Base-by-base conservation (phyloP, 2,797 vertebrate genomes). In the Pygocentrus nattereri region DNA sequence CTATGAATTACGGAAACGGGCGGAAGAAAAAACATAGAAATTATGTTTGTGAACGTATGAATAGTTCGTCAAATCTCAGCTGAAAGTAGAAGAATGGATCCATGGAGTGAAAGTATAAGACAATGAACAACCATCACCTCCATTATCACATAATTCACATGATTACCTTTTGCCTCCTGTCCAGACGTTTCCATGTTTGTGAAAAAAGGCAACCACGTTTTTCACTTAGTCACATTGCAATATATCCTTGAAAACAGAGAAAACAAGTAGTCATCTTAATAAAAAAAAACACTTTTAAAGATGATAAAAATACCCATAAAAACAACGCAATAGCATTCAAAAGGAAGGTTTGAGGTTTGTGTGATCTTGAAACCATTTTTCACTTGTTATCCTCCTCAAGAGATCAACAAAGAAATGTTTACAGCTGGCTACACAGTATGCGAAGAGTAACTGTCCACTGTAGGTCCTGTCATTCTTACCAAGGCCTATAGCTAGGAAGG, bases 351-450 rank as follows among this genome's bases (percentile, higher is more conserved):
- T 41, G 15, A 70, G 8, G 25, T 70, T 62, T 21, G 50, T 72
- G 30, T 79, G 41, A 34, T 27, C 54, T 68, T 71, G 54, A 49
- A 23, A 21, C 15, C 49, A n/a, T 68, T 56, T 58, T 59, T 7
- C 1, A 25, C 13, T 25, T 68, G n/a, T 65, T 67, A 11, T 77
- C n/a, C 50, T 38, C n/a, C 23, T 44, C 15, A 68, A 21, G 10
- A 12, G 10, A 68, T 68, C 31, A 68, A 68, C 49, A 54, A 47
- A 34, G 16, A 52, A 65, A 52, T 67, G n/a, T 30, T 76, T 67
- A 61, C 19, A 21, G 3, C 6, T 25, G 67, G n/a, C n/a, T 10
- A 21, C n/a, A 38, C 13, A 54, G 30, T 31, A 64, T 31, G 5
- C 31, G 3, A 23, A 25, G 11, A 16, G 27, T 16, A 18, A 1